Conservation (phyloP, 2,888 invertebrate species). For the Mythimna pallens region DNA sequence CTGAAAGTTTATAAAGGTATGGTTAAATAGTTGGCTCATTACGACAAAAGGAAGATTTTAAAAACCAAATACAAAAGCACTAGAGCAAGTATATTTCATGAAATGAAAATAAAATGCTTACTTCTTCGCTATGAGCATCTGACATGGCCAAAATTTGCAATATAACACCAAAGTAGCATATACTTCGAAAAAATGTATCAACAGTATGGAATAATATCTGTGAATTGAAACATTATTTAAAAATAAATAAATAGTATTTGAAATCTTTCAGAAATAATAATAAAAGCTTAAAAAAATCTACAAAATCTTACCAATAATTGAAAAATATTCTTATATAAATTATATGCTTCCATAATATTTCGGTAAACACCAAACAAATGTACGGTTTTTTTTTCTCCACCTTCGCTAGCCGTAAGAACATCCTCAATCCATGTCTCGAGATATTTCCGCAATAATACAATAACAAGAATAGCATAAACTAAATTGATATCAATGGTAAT, state of each 20-base stretch:
- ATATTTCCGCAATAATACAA: slow-evolving; percentile 39
- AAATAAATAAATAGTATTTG: neutral
- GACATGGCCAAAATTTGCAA: slow-evolving; percentile 22
- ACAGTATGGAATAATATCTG: slow-evolving; percentile 53
- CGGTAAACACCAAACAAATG: slow-evolving; percentile 25
- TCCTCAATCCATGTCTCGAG: slow-evolving; percentile 27
- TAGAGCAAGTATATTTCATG: neutral
- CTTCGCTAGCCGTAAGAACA: neutral
- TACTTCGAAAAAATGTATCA: slow-evolving; percentile 48
- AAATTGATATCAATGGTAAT: slow-evolving; percentile 38
- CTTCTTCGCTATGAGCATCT: slow-evolving; percentile 4
- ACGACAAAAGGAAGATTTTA: neutral
- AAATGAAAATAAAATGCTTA: slow-evolving; percentile 2
- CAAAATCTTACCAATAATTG: slow-evolving; percentile 41
- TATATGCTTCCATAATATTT: slow-evolving; percentile 39
- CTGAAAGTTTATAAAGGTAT: slow-evolving; percentile 6
- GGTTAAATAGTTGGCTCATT: neutral
- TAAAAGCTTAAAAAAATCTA: neutral
- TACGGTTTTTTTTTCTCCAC: neutral
- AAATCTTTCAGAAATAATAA: neutral
- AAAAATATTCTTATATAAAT: slow-evolving; percentile 26
- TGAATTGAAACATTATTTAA: neutral
- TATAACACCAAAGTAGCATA: slow-evolving; percentile 42
- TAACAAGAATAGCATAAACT: slow-evolving; percentile 32
- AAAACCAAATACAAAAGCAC: neutral